These are phyloP conservation scores for Aphelenchoides fujianensis DNA, from an alignment of 1,140 invertebrate genomes.

Conservation along the genomic window DNA sequence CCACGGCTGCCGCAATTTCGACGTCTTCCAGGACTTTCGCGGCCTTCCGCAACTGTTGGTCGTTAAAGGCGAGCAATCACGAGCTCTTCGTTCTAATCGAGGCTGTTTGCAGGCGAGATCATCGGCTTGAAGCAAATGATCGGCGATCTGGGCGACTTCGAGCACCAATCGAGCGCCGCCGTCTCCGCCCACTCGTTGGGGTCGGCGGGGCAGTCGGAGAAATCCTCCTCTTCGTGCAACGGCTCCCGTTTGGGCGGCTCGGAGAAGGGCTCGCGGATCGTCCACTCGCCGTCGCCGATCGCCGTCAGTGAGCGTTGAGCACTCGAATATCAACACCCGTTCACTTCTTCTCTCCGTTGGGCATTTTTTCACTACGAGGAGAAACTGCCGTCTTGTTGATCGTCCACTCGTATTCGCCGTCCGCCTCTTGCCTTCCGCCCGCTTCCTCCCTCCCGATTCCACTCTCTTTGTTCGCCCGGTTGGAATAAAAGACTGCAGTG, in stretches of 20 bases:
- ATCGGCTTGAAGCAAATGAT: constrained; percentile 55
- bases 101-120: constrained; percentile 55
- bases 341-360: constrained; percentile 10
- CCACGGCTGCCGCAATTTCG: constrained; percentile 60
- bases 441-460: too few relatives aligned
- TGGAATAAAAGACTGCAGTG: too few relatives aligned
- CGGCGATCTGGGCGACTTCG: constrained; percentile 27
- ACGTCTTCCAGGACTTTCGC: constrained; percentile 57
- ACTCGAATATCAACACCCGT: constrained; percentile 1
- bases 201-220: background rate
- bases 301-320: constrained; percentile 2
- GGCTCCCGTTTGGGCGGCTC: constrained; percentile 10
- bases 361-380: background rate
- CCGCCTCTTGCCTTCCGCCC: too few relatives aligned
- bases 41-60: constrained; percentile 59
- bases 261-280: background rate
- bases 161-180: background rate
- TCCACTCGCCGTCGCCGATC: constrained; percentile 12
- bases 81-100: constrained; percentile 29
- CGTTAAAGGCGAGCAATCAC: constrained; percentile 37
- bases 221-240: constrained; percentile 9
- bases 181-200: background rate
- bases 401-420: too few relatives aligned
- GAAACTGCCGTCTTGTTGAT: constrained; percentile 2
- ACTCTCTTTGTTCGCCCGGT: too few relatives aligned